Conservation (phyloP, 2,888 invertebrate genomes). For the Melitaea athalia region DNA sequence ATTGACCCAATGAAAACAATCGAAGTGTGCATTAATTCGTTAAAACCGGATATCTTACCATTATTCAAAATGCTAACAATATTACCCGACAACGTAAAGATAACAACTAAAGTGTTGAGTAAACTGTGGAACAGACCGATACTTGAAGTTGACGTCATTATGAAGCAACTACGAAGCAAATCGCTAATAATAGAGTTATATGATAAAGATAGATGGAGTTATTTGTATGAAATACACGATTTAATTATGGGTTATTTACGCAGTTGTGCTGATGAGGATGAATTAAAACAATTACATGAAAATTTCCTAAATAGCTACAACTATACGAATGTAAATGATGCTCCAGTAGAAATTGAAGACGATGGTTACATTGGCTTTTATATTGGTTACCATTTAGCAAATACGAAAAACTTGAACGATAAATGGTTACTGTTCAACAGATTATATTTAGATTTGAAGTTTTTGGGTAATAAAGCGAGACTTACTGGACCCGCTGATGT, state of each 20-base stretch:
- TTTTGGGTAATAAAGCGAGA: slow-evolving; percentile 86
- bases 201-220: slow-evolving; percentile 82
- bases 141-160: slow-evolving; percentile 82
- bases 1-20: slow-evolving; percentile 78
- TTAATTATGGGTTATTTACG: slow-evolving; percentile 85
- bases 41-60: slow-evolving; percentile 70
- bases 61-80: slow-evolving; percentile 85
- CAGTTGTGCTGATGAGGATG: slow-evolving; percentile 63
- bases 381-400: slow-evolving; percentile 86
- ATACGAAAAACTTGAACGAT: slow-evolving; percentile 71
- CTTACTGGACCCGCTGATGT: slow-evolving; percentile 87
- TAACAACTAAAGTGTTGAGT: slow-evolving; percentile 80
- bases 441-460: slow-evolving; percentile 85
- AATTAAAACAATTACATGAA: slow-evolving; percentile 78
- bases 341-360: slow-evolving; percentile 82
- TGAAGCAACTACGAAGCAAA: slow-evolving; percentile 85
- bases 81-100: slow-evolving; percentile 86
- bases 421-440: slow-evolving; percentile 80
- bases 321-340: slow-evolving; percentile 70
- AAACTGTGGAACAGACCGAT: slow-evolving; percentile 67
- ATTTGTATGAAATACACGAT: slow-evolving; percentile 88
- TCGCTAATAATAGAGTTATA: slow-evolving; percentile 85
- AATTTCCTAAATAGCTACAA: slow-evolving; percentile 83
- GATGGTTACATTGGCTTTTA: slow-evolving; percentile 89
- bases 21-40: slow-evolving; percentile 83